Evolutionary conservation across 2,797 vertebrate species (phyloP), one percentile per base, ranked within the genome.

Genomic region (Tadarida brasiliensis): DNA sequence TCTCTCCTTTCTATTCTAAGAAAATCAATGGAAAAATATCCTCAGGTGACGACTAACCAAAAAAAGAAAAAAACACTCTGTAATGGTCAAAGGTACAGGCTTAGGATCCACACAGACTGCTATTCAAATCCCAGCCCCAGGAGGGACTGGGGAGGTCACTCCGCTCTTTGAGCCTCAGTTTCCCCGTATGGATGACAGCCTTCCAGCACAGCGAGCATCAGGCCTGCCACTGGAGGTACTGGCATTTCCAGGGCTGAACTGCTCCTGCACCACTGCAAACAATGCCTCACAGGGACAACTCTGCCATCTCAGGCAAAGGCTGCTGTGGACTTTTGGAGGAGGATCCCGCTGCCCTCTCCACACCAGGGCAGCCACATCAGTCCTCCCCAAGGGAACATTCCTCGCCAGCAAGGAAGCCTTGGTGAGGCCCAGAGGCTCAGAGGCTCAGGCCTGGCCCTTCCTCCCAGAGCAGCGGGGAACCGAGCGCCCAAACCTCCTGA

Each of bases 211-310:
- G 33, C 5, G 1, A 59, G 57, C 22, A 0, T 19, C 44, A 77
- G 28, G 49, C 12, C 24, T 6, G 33, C 61, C 15, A n/a, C 3
- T 5, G 39, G 61, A 67, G 78, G 28, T 24, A 26, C 65, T 39
- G 76, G 24, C 15, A 20, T 5, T 35, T 56, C 30, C 2, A 1
- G 39, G n/a, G 70, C 12, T 49, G 24, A 51, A 28, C 15, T 1
- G 35, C 7, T 39, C 68, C 39, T 8, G 12, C 0, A 3, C 24
- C 28, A n/a, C 44, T 26, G 59, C 47, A 84, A 39, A 47, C 0
- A 8, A 33, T 0, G 1, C 49, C 74, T 10, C 2, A 0, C 49
- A 11, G 70, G 63, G 9, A n/a, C 3, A 2, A 19, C 35, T 22
- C 6, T 35, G 57, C 6, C 0, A 15, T 5, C 74, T 35, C 39